Percentiles rank a stretch among this genome's conserved stretches.
Evolutionary conservation across 2,888 invertebrate genomes (phyloP).

Genomic region (Crioceris asparagi): DNA sequence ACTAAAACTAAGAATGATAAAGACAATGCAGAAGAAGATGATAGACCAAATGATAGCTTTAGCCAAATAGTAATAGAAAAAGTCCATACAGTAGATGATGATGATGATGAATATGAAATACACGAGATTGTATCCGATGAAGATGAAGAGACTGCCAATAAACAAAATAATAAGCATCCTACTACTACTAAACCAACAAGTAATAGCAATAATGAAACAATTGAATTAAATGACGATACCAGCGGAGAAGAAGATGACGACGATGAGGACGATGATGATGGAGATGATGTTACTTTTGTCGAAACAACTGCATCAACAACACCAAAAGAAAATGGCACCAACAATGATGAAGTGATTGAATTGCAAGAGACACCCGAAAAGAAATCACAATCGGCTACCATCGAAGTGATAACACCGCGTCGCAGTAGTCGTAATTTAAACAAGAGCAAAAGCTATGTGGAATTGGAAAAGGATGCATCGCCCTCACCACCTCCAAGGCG

Average conservation of each 20-base stretch:
- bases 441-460: constrained; percentile 43
- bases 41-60: not conserved
- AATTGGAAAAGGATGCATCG: constrained; percentile 15
- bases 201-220: no score
- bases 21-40: constrained; percentile 4
- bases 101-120: constrained; percentile 22
- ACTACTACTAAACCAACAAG: constrained; percentile 4
- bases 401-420: constrained; percentile 23
- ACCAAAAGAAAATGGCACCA: constrained; percentile 27
- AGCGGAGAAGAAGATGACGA: constrained; percentile 33
- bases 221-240: constrained; percentile 24
- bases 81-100: constrained; percentile 13
- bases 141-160: no score
- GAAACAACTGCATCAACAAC: no score
- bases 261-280: constrained; percentile 27
- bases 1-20: constrained; percentile 10
- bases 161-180: constrained; percentile 16
- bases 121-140: constrained; percentile 27
- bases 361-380: constrained; percentile 36
- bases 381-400: constrained; percentile 21
- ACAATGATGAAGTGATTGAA: constrained; percentile 27
- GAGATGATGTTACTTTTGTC: no score
- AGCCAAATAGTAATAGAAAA: constrained; percentile 13
- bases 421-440: constrained; percentile 48
- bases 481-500: constrained; percentile 21